phyloP scores from a whole-genome alignment of 1,140 invertebrate species.

The Vollenhovia emeryi region DNA sequence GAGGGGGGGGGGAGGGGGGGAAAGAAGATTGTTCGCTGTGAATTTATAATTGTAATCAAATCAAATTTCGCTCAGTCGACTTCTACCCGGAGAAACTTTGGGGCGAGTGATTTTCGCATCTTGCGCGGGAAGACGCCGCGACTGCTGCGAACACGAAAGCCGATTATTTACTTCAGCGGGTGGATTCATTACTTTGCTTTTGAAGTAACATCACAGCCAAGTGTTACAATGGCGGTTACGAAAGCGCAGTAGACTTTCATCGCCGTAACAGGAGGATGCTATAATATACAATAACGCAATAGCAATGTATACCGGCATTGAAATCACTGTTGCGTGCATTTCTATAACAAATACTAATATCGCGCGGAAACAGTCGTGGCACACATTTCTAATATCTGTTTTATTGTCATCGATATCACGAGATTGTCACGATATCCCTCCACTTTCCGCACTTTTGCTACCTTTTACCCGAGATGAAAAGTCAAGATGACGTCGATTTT shows the following conservation, averaged over 20 bases:
- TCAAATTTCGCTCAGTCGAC: constrained; percentile 56
- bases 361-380: neutral
- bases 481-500: no score
- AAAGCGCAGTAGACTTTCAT: constrained; percentile 39
- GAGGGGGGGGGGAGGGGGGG: neutral
- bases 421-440: neutral
- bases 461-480: no score
- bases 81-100: constrained; percentile 45
- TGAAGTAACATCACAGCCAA: constrained; percentile 42
- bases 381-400: neutral
- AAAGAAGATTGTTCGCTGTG: constrained; percentile 51
- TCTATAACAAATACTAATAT: neutral
- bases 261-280: neutral
- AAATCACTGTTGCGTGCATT: neutral
- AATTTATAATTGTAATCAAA: constrained; percentile 60
- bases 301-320: neutral
- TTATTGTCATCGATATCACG: neutral
- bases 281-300: constrained; percentile 13
- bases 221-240: constrained; percentile 29
- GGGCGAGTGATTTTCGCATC: constrained; percentile 40
- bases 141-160: constrained; percentile 35
- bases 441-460: neutral
- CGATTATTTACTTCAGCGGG: constrained; percentile 55
- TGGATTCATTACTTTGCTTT: constrained; percentile 57
- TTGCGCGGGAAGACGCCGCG: constrained; percentile 26